Conservation (phyloP, 2,797 vertebrate species). For the Oreochromis mossambicus region DNA sequence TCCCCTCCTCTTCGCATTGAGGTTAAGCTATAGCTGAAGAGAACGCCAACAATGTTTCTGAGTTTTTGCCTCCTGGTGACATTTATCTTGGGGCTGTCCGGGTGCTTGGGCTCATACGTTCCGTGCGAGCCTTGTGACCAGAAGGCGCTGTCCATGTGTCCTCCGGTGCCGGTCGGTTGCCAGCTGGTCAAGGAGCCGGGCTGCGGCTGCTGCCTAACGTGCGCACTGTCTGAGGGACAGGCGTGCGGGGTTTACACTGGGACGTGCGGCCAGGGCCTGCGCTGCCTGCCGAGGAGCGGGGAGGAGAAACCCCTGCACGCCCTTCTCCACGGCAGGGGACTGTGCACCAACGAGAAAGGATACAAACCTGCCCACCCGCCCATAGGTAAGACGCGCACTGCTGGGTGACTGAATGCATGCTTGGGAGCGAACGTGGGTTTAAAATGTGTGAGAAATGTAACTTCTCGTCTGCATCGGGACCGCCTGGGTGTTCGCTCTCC, state of each 20-base stretch:
- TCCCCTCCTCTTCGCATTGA: conserved; percentile 43
- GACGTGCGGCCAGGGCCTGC: conserved; percentile 90
- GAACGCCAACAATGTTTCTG: conserved; percentile 65
- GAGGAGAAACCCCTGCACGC: conserved; percentile 98
- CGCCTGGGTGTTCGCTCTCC: background rate
- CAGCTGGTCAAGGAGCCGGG: conserved; percentile 97
- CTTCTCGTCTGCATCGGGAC: background rate
- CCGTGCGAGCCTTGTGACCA: conserved; percentile 96
- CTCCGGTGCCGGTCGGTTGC: conserved; percentile 89
- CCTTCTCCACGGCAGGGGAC: conserved; percentile 91
- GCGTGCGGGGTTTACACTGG: conserved; percentile 97
- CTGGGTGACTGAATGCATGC: background rate
- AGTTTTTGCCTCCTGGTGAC: conserved; percentile 81
- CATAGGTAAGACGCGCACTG: conserved; percentile 69
- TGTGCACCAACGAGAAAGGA: conserved; percentile 95
- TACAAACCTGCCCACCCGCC: conserved; percentile 84
- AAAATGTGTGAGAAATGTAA: background rate
- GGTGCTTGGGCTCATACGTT: conserved; percentile 87
- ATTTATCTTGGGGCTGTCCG: conserved; percentile 82
- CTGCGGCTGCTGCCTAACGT: conserved; percentile 98
- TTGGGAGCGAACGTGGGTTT: background rate
- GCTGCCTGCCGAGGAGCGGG: conserved; percentile 91
- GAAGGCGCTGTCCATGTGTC: conserved; percentile 94
- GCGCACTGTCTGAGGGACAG: conserved; percentile 92
- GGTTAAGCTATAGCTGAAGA: conserved; percentile 35